Conservation (phyloP, 37 sponge, comb jelly and placozoan genomes). For the Haliclona indistincta region DNA sequence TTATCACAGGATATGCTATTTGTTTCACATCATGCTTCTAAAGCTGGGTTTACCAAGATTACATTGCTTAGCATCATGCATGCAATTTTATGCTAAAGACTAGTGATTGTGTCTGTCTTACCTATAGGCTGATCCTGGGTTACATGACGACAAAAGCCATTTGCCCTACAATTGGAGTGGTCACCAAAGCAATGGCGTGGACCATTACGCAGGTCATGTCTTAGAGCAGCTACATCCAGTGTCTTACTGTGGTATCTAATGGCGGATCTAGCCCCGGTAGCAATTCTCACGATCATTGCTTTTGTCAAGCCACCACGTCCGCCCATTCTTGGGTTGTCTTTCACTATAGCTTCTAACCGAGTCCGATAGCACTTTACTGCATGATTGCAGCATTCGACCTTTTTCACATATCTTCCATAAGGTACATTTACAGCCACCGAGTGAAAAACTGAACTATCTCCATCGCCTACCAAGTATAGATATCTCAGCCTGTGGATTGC, state of each 20-base stretch:
- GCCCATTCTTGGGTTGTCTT: not conserved
- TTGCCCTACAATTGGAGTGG: conserved; percentile 2
- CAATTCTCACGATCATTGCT: not conserved
- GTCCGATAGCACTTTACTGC: conserved; percentile 19
- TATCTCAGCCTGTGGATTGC: too few relatives aligned
- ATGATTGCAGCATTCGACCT: too few relatives aligned
- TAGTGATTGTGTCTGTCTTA: too few relatives aligned
- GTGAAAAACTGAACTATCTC: too few relatives aligned
- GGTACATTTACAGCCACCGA: not conserved
- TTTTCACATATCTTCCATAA: conserved; percentile 13
- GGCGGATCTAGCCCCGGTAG: conserved; percentile 18
- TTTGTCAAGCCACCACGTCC: conserved; percentile 4
- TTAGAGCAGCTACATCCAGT: not conserved
- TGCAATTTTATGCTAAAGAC: too few relatives aligned
- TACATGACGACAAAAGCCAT: too few relatives aligned
- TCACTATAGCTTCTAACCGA: conserved; percentile 8
- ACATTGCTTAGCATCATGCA: too few relatives aligned
- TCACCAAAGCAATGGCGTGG: conserved; percentile 11
- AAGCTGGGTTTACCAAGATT: too few relatives aligned
- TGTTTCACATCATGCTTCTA: too few relatives aligned
- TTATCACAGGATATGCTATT: too few relatives aligned
- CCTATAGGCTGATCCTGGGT: too few relatives aligned
- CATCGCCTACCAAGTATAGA: too few relatives aligned
- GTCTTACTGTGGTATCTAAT: conserved; percentile 18
- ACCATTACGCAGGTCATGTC: conserved; percentile 13